Evolutionary conservation across 2,888 invertebrate species (phyloP), one percentile per base, ranked within the genome.

Genomic region (Cryptocheilus praepositus): DNA sequence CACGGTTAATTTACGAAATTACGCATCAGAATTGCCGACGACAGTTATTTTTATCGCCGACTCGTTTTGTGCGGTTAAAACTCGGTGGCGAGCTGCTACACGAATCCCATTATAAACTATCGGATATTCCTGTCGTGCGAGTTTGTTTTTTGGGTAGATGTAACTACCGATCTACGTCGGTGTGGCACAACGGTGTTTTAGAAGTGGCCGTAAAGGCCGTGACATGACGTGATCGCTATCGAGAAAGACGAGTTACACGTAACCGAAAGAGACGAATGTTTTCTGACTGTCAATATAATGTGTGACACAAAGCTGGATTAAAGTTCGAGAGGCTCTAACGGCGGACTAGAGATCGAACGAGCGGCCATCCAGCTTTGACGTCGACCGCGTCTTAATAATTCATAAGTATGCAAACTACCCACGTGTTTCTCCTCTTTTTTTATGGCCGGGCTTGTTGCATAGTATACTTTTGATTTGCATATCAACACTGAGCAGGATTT

Each of bases 271-370:
- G 54, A 76, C 52, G 59, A 79, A 74, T 76, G 76, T 76, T 79
- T 71, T 66, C 75, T 58, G 71, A 70, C 61, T 70, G 67, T 58
- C 67, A 62, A 64, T 66, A 45, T 52, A 66, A 61, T 67, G 56
- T 36, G 67, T 76, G 77, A 78, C 79, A 67, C 67, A 78, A 79
- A 78, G 73, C 79, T 73, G 79, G 77, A 78, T 78, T 78, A 78
- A 67, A 68, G 67, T 56, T 58, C 57, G 54, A 28, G 55, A 43
- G 62, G 51, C 55, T 53, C 25, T 45, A 63, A 57, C 46, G 69
- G 70, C 54, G 55, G 61, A 58, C 62, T 59, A 58, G 64, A 64
- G 59, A 62, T 59, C 69, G 45, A 13, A 56, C 45, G 21, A 49
- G 55, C 44, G 46, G 49, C 55, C 60, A 52, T n/a, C 22, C 56